Evolutionary conservation across 2,113 vertebrate species (phyloP), one percentile per base, ranked within the genome.

Genomic region (Paradoxurus hermaphroditus): DNA sequence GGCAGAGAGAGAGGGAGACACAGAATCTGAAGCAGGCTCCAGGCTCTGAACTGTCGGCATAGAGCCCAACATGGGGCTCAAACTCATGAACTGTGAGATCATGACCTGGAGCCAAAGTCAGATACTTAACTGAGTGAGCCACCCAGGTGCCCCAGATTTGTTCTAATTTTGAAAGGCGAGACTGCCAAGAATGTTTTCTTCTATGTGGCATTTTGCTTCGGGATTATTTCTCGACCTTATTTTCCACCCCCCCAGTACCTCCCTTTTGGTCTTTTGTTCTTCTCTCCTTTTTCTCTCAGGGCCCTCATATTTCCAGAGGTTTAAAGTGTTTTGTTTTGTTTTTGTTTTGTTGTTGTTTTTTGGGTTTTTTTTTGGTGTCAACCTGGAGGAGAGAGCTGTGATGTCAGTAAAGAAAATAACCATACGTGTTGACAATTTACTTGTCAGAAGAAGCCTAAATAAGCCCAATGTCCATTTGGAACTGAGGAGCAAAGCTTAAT

Each of bases 271-370:
- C 27, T 77, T 86, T 82, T 84, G 27, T 86, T 19, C 11, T 68
- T 81, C 12, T 68, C 7, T 27, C 34, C 39, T 83, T 18, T 59
- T 29, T 49, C 36, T 82, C 39, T 72, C 18, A 19, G 53, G 68
- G 6, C 51, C 41, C n/a, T 88, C 62, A 19, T 18, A 4, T 59
- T 31, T 84, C 49, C 81, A 85, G 65, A 84, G 56, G 8, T 96
- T 72, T 89, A 93, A 96, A 83, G 51, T 91, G 31, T 96, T 86
- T 90, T n/a, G n/a, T n/a, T n/a, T n/a, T n/a, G n/a, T n/a, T n/a
- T n/a, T n/a, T n/a, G n/a, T n/a, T n/a, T n/a, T n/a, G n/a, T n/a
- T n/a, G n/a, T n/a, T n/a, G n/a, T n/a, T n/a, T n/a, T n/a, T n/a
- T n/a, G n/a, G n/a, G n/a, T n/a, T n/a, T n/a, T n/a, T 94, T 62